A percentile compares a stretch with the other conserved stretches of the same genome.
Evolutionary conservation across 1,140 invertebrate species (phyloP).

Genomic region (Leucophenga varia): DNA sequence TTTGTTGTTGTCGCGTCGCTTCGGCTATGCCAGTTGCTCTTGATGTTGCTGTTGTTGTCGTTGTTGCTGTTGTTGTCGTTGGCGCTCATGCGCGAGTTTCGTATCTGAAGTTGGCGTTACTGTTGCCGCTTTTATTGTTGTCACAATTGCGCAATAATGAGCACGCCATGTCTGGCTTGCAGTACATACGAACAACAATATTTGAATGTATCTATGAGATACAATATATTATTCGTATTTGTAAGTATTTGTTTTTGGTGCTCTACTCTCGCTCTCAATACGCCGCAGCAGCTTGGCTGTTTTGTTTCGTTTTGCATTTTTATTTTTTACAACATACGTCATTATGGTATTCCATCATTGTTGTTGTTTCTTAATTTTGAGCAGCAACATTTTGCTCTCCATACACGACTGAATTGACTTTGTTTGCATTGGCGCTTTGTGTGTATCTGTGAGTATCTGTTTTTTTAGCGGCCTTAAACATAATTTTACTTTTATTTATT

Average conservation of each 20-base stretch:
- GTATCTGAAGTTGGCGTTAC: too few species aligned
- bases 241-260: background rate
- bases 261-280: background rate
- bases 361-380: too few species aligned
- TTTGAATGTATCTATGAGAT: background rate
- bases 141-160: constrained; percentile 6
- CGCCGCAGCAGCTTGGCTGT: background rate
- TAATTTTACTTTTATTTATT: constrained; percentile 4
- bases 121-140: too few species aligned
- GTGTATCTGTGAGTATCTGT: background rate
- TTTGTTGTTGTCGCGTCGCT: too few species aligned
- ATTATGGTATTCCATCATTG: too few species aligned
- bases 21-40: too few species aligned
- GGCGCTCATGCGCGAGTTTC: too few species aligned
- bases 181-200: background rate
- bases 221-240: background rate
- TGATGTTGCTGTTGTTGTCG: too few species aligned
- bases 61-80: too few species aligned
- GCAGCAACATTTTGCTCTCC: too few species aligned
- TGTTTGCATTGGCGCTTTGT: background rate
- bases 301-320: background rate
- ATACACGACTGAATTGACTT: too few species aligned
- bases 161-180: background rate
- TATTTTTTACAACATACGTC: background rate
- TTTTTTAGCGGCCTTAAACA: background rate